Evolutionary conservation across 2,113 vertebrate genomes (phyloP).

Genomic region (Aphyosemion australe): DNA sequence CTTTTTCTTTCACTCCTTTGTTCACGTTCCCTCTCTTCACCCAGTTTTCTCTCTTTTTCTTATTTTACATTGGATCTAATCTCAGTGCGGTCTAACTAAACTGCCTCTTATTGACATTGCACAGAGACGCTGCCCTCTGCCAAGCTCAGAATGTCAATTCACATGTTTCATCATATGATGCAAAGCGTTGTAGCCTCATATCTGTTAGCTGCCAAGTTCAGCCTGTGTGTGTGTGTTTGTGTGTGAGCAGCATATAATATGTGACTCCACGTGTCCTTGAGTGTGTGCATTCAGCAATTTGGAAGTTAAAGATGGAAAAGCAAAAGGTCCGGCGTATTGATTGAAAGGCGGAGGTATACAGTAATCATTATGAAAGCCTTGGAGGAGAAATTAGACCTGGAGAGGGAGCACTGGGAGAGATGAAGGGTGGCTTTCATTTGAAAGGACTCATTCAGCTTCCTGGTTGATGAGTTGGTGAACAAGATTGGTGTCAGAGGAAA

Average conservation of each 20-base stretch:
- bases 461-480: constrained; percentile 44
- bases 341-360: constrained; percentile 54
- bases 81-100: constrained; percentile 32
- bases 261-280: constrained; percentile 1
- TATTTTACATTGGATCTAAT: neutral
- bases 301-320: constrained; percentile 37
- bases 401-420: neutral
- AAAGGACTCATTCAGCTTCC: constrained; percentile 47
- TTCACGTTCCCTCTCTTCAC: too few species aligned
- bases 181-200: constrained; percentile 4
- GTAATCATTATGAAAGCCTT: constrained; percentile 66
- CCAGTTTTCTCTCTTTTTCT: neutral
- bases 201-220: constrained; percentile 24
- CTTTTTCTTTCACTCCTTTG: too few species aligned
- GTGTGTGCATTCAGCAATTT: constrained; percentile 19
- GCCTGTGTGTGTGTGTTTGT: neutral
- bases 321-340: constrained; percentile 44
- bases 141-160: constrained; percentile 9
- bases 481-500: constrained; percentile 45
- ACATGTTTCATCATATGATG: constrained; percentile 8
- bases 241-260: neutral
- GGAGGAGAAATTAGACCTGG: constrained; percentile 52
- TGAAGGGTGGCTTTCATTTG: constrained; percentile 51
- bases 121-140: constrained; percentile 1
- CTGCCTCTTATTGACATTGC: constrained; percentile 16